A percentile compares a stretch with the other conserved stretches of the same genome.
These are phyloP conservation scores for Caenorhabditis doughertyi DNA, from an alignment of 2,888 invertebrate genomes.

Conservation along the genomic window DNA sequence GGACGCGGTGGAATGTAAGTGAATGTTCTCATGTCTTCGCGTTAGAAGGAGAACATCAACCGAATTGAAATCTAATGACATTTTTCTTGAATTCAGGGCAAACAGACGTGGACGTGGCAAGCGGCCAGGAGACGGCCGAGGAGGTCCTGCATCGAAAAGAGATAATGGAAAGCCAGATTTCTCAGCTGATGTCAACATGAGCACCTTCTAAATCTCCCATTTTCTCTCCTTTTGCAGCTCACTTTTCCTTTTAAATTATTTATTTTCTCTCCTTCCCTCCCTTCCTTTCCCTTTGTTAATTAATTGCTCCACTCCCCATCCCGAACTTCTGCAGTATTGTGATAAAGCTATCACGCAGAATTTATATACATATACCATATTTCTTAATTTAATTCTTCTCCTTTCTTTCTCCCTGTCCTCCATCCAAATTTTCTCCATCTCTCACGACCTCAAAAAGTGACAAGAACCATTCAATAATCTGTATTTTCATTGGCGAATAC, in stretches of 20 bases:
- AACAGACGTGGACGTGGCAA: slow-evolving; percentile 75
- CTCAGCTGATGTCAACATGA: slow-evolving; percentile 77
- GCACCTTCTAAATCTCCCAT: slow-evolving; percentile 66
- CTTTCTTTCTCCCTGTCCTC: neutral
- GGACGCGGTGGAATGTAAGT: slow-evolving; percentile 58
- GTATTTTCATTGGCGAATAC: slow-evolving; percentile 37
- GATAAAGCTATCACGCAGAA: neutral
- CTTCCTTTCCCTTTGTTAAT: neutral
- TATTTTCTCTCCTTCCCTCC: neutral
- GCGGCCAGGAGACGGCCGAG: slow-evolving; percentile 76
- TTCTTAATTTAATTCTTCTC: slow-evolving; percentile 18
- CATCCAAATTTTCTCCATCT: neutral
- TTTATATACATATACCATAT: slow-evolving; percentile 26
- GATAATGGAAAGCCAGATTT: slow-evolving; percentile 78
- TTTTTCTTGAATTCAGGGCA: slow-evolving; percentile 45
- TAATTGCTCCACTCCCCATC: neutral
- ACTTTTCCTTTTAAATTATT: slow-evolving; percentile 28
- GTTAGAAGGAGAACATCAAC: neutral
- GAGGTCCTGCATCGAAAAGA: slow-evolving; percentile 80
- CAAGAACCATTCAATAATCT: slow-evolving; percentile 23
- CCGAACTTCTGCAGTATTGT: neutral
- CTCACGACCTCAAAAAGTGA: slow-evolving; percentile 60
- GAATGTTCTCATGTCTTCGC: neutral
- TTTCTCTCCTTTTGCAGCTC: slow-evolving; percentile 10
- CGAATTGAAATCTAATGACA: neutral